These are phyloP conservation scores for Poecile atricapillus DNA, from an alignment of 2,113 vertebrate species.

Conservation along the genomic window DNA sequence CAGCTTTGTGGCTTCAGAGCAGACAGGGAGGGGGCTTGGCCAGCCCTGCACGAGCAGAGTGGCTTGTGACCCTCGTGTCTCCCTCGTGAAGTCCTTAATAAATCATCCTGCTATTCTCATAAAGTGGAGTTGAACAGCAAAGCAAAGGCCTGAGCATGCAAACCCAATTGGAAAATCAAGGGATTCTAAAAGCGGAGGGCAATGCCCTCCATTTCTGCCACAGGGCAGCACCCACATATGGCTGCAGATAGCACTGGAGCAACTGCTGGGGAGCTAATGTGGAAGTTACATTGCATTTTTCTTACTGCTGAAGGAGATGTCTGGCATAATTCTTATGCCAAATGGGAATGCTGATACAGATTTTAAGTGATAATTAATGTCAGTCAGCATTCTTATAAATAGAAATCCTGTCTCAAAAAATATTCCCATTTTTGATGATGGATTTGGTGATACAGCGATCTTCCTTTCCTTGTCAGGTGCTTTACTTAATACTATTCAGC, in stretches of 20 bases:
- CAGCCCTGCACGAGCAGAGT: accelerated
- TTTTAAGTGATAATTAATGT: conserved; percentile 14
- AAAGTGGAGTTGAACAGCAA: neutral
- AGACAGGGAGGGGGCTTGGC: neutral
- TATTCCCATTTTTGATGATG: neutral
- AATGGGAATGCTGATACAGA: neutral
- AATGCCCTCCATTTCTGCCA: neutral
- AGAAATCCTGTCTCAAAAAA: conserved; percentile 3
- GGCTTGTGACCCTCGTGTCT: neutral
- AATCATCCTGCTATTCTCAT: neutral
- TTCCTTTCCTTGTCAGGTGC: neutral
- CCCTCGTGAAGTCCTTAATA: conserved; percentile 12
- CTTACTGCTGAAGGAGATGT: neutral
- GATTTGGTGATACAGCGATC: neutral
- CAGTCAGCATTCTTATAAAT: conserved; percentile 13
- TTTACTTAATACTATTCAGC: neutral
- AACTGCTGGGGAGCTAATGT: accelerated
- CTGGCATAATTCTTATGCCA: neutral
- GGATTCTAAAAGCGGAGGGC: neutral
- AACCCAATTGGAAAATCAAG: neutral
- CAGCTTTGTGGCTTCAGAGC: neutral
- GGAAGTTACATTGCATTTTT: neutral
- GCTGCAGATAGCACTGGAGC: neutral
- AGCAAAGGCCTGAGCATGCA: neutral
- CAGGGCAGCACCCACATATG: accelerated